A percentile compares a stretch with the other conserved stretches of the same genome.
Evolutionary conservation across 1,140 invertebrate genomes (phyloP).

Genomic region (Spodoptera litura): DNA sequence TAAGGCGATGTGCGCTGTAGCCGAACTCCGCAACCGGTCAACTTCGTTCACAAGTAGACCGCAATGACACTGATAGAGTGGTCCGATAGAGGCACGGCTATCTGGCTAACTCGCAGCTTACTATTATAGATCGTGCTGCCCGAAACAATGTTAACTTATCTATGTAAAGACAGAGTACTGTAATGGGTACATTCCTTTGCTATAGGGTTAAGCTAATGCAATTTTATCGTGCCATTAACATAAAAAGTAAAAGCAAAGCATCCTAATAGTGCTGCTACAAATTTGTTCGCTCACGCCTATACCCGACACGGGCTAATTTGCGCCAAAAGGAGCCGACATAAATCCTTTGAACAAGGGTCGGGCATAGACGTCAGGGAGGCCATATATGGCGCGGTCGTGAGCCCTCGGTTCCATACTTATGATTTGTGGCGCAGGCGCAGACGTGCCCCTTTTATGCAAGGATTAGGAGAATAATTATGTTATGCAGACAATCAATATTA

Average conservation of each 20-base stretch:
- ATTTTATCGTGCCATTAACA: conserved; percentile 34
- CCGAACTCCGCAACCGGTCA: background rate
- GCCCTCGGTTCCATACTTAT: conserved; percentile 71
- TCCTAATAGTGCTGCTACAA: conserved; percentile 58
- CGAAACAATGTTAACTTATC: conserved; percentile 33
- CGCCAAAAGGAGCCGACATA: conserved; percentile 77
- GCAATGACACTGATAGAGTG: conserved; percentile 24
- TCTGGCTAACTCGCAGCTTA: conserved; percentile 17
- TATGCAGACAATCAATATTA: conserved; percentile 26
- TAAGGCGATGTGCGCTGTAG: background rate
- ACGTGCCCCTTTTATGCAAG: conserved; percentile 32
- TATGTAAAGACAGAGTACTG: conserved; percentile 7
- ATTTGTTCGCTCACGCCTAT: conserved; percentile 79
- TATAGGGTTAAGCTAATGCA: conserved; percentile 18
- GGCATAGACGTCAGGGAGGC: conserved; percentile 69
- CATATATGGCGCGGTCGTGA: conserved; percentile 80
- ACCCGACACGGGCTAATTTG: conserved; percentile 76
- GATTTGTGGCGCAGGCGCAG: conserved; percentile 69
- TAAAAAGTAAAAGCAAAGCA: conserved; percentile 41
- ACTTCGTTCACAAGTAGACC: conserved; percentile 9
- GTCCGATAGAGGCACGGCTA: conserved; percentile 1
- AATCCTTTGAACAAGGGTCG: conserved; percentile 76
- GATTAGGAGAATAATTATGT: conserved; percentile 45
- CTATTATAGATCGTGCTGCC: conserved; percentile 28
- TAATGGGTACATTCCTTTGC: conserved; percentile 2